These are phyloP conservation scores for Euspilapteryx auroguttella DNA, from an alignment of 2,888 invertebrate species.

Conservation along the genomic window DNA sequence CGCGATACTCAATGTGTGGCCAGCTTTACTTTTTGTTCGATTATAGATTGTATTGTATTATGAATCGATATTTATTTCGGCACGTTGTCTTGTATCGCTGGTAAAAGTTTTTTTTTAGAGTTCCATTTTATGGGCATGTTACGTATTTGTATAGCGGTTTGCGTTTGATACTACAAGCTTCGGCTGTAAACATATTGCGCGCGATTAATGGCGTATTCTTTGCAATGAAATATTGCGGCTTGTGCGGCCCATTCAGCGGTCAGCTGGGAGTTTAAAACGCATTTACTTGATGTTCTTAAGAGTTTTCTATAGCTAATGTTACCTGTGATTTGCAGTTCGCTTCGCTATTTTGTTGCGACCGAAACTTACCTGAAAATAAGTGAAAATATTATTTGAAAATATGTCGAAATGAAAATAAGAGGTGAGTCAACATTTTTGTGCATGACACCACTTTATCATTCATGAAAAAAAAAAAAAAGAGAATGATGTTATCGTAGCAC, in stretches of 20 bases:
- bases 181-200: slow-evolving; percentile 1
- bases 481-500: no score
- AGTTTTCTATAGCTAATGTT: no score
- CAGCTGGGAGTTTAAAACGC: slow-evolving; percentile 29
- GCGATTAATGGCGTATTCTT: slow-evolving; percentile 6
- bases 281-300: slow-evolving; percentile 32
- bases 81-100: slow-evolving; percentile 18
- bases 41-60: slow-evolving; percentile 55
- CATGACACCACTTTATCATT: no score
- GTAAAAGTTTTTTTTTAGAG: no score
- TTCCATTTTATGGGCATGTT: slow-evolving; percentile 34
- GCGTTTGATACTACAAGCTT: slow-evolving; percentile 4
- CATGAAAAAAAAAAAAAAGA: no score
- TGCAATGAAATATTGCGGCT: slow-evolving; percentile 4
- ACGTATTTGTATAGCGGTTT: slow-evolving; percentile 14
- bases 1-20: slow-evolving; percentile 40
- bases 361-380: no score
- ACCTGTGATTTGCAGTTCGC: no score
- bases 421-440: no score
- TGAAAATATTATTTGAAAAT: no score
- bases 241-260: slow-evolving; percentile 10
- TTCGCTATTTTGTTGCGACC: no score
- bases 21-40: slow-evolving; percentile 44
- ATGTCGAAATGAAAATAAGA: no score
- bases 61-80: slow-evolving; percentile 52